phyloP scores from a whole-genome alignment of 1,140 invertebrate genomes.

The Marisa cornuarietis region DNA sequence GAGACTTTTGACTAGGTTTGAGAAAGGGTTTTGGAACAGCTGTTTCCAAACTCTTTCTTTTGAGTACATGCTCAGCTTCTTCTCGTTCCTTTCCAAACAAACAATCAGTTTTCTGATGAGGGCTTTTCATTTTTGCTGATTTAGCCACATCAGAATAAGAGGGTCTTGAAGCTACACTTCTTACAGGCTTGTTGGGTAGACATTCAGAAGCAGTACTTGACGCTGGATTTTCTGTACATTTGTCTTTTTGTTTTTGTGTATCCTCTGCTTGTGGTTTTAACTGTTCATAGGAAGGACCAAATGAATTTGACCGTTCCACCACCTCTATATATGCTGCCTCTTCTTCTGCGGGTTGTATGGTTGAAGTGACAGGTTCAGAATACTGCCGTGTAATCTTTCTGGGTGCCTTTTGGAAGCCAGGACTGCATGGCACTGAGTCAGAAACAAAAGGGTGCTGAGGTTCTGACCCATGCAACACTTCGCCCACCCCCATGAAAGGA shows the following conservation, averaged over 20 bases:
- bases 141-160: conserved; percentile 53
- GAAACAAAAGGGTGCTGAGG: neutral
- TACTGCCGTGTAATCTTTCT: conserved; percentile 22
- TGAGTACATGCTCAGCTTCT: conserved; percentile 13
- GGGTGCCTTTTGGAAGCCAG: conserved; percentile 3
- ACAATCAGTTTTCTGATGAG: neutral
- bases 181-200: conserved; percentile 4
- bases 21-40: conserved; percentile 21
- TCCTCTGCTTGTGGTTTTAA: conserved; percentile 19
- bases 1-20: conserved; percentile 16
- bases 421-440: conserved; percentile 23
- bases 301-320: conserved; percentile 26
- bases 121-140: conserved; percentile 25
- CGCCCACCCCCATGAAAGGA: too few relatives aligned
- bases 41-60: conserved; percentile 26
- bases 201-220: neutral
- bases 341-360: conserved; percentile 22
- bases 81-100: conserved; percentile 7
- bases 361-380: conserved; percentile 3
- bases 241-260: neutral
- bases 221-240: neutral
- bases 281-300: conserved; percentile 27
- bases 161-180: conserved; percentile 26
- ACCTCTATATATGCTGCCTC: conserved; percentile 33
- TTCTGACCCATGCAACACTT: too few relatives aligned